Evolutionary conservation across 2,113 vertebrate species (phyloP).

Genomic region (Leptosomus discolor): DNA sequence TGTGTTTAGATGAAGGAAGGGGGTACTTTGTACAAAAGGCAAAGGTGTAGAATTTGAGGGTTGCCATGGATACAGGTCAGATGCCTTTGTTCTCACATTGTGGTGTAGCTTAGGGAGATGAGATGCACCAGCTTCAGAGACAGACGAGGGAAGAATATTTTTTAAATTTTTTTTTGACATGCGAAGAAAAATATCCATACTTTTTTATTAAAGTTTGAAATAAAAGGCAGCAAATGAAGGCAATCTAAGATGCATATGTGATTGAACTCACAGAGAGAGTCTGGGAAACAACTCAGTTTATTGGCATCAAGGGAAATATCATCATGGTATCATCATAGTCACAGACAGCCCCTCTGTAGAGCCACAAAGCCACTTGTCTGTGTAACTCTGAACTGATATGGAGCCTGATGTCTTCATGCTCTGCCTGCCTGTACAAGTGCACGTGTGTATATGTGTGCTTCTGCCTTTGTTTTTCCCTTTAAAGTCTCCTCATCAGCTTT

Average conservation of each 20-base stretch:
- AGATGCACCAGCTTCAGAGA: slow-evolving; percentile 13
- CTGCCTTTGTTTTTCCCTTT: background rate
- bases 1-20: background rate
- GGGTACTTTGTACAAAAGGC: slow-evolving; percentile 35
- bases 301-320: background rate
- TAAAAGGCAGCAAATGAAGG: background rate
- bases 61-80: slow-evolving; percentile 71
- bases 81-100: slow-evolving; percentile 61
- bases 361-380: background rate
- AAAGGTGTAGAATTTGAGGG: slow-evolving; percentile 67
- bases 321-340: background rate
- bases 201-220: background rate
- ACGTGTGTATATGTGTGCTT: no score
- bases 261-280: background rate
- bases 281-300: background rate
- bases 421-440: background rate
- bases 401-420: background rate
- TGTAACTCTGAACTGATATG: accelerated
- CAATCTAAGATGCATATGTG: background rate
- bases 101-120: slow-evolving; percentile 57
- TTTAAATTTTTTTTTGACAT: background rate
- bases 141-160: background rate
- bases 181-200: background rate
- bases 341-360: slow-evolving; percentile 5
- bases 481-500: background rate